Conservation (phyloP, 2,888 invertebrate genomes). For the Eudasyphora cyanicolor region DNA sequence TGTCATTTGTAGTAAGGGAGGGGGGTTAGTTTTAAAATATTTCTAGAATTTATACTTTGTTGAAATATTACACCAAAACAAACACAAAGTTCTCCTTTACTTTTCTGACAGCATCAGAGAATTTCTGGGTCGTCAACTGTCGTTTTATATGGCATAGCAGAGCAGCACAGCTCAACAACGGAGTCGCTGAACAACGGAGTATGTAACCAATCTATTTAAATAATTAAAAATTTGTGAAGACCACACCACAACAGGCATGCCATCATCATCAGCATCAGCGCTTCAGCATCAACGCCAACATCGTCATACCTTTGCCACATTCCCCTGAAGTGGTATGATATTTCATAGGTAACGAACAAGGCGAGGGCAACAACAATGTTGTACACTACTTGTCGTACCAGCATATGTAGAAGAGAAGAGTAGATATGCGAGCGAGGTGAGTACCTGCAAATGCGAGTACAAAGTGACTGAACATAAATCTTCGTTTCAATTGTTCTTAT, state of each 20-base stretch:
- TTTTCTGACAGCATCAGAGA: neutral
- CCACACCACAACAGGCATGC: neutral
- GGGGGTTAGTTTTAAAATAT: too few species aligned
- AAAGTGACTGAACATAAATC: slow-evolving; percentile 4
- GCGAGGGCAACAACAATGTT: neutral
- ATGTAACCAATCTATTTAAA: slow-evolving; percentile 2
- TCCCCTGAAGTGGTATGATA: neutral
- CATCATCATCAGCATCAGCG: neutral
- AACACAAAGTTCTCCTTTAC: neutral
- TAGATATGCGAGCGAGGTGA: neutral
- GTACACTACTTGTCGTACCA: neutral
- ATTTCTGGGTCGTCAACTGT: neutral
- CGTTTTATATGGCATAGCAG: too few species aligned
- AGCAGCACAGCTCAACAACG: neutral
- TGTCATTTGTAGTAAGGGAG: too few species aligned
- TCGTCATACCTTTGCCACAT: too few species aligned
- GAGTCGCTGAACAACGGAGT: neutral
- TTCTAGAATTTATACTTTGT: neutral
- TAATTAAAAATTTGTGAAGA: neutral
- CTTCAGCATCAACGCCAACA: too few species aligned
- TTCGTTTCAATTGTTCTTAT: slow-evolving; percentile 37
- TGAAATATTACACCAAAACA: neutral
- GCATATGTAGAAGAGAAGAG: neutral
- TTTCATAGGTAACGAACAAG: neutral
- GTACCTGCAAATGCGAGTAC: neutral